Base-by-base conservation (phyloP, 2,888 invertebrate species). In the Azorinus chamasolen region DNA sequence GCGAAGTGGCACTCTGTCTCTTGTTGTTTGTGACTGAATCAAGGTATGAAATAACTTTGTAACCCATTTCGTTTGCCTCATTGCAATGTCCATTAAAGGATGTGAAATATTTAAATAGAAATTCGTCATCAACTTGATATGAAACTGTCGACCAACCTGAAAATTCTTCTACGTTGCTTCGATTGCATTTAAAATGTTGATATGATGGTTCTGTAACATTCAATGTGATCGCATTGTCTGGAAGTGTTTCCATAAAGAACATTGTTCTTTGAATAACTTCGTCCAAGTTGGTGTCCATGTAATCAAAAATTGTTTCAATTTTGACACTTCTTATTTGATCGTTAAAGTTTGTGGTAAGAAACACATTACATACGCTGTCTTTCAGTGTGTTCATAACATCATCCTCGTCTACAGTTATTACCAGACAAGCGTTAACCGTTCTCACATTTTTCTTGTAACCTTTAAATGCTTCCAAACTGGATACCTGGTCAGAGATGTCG, bases 271-370 rank as follows among this genome's bases (percentile, higher is more conserved):
- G 43, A 20, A 87, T 55, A 0, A 85, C 64, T 53, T 84, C 83
- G 2, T 83, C 81, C 1, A 85, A 46, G 20, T 51, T 74, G 16
- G 74, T 79, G 24, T 74, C 72, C 71, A 77, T 78, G 63, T 77
- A 81, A 57, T 84, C 83, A 69, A 80, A 83, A 4, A 86, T 41
- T 5, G 83, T 83, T 58, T 83, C 78, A n/a, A 85, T 78, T 46
- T 59, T 71, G 3, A 83, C 27, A 8, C 55, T 59, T 27, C 58
- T 61, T 3, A 72, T 24, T 14, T 53, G 39, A 10, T 51, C 48
- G 4, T 61, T 62, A 2, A 78, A 65, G 39, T 64, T 69, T 18
- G 79, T 73, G 54, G 84, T 87, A 3, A 87, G 46, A 18, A 57
- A 65, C 3, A 85, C 72, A 48, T 78, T 76, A 41, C 79, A 87